Base-by-base conservation (phyloP, 2,113 vertebrate genomes). In the Limanda limanda region DNA sequence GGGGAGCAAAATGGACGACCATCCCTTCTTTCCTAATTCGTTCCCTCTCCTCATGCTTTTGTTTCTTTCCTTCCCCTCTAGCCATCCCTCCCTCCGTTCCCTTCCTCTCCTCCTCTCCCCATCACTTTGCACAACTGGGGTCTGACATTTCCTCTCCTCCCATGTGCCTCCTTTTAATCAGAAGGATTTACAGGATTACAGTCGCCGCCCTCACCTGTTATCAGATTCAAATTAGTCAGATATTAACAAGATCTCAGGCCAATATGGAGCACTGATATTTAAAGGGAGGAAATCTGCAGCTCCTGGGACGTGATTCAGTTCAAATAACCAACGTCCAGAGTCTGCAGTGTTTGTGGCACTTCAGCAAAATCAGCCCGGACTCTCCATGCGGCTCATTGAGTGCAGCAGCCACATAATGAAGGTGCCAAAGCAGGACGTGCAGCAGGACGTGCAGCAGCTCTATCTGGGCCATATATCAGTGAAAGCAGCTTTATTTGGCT, bases 401-500 rank as follows among this genome's bases (percentile, higher is more conserved):
- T 52, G 54, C 58, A 55, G n/a, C 45, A 74, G 61, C 75, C 42
- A 8, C 54, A 37, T 74, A 21, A 73, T 68, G 20, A 76, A 84
- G 75, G 70, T 58, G 68, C 65, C 65, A 80, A 63, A 76, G 64
- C 68, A 64, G 75, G 65, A 76, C 51, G 55, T 68, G 57, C 57
- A 75, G 61, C 51, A 70, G 74, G 72, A 47, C 68, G 62, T 73
- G 72, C 70, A 74, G 67, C 31, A 85, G 57, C 52, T 31, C 68
- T 84, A 84, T 85, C 81, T 88, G 84, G 70, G 87, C 74, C 86
- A 78, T 63, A 74, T 81, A 67, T 83, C 72, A 59, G 74, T 79
- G 77, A 82, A 88, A 90, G 86, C 84, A 68, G 86, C 78, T 89
- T 89, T 83, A 76, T 84, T 88, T 86, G 83, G 83, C 81, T 84